Evolutionary conservation across 1,140 invertebrate genomes (phyloP).

Genomic region (Brachystomella parvula): DNA sequence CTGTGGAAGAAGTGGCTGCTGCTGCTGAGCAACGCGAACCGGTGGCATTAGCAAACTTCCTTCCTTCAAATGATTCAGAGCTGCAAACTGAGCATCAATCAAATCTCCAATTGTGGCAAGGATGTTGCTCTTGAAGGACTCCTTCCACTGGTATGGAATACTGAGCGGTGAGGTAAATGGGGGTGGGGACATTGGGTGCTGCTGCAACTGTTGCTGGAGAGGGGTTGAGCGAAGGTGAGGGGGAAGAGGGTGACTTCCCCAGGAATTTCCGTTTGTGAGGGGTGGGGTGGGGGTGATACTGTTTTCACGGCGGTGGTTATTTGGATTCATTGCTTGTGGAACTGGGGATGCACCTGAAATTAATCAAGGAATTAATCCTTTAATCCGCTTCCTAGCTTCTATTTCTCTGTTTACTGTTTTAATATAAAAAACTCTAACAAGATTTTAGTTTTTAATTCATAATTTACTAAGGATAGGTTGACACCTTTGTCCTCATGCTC

Average conservation of each 20-base stretch:
- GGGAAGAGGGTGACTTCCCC: conserved; percentile 4
- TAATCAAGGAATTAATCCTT: too few species aligned
- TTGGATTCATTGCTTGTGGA: neutral
- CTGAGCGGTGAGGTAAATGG: neutral
- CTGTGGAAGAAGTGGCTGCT: neutral
- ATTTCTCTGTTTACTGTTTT: too few species aligned
- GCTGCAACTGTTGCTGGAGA: neutral
- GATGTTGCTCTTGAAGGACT: conserved; percentile 1
- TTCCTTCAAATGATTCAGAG: neutral
- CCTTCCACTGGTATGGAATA: conserved; percentile 1
- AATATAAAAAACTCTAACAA: too few species aligned
- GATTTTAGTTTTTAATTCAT: too few species aligned
- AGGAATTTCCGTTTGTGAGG: neutral
- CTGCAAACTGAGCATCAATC: conserved; percentile 11
- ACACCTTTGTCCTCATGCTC: too few species aligned
- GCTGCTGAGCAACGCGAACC: neutral
- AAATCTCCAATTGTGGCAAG: neutral
- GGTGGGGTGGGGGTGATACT: neutral
- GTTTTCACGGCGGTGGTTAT: conserved; percentile 4
- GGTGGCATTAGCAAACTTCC: neutral
- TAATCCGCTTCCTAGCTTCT: too few species aligned
- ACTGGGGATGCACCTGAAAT: conserved; percentile 2
- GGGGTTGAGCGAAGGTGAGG: conserved; percentile 1
- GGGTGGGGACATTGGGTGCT: conserved; percentile 10
- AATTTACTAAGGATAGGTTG: too few species aligned